Evolutionary conservation across 2,113 vertebrate species (phyloP), one percentile per base, ranked within the genome.

Genomic region (Notechis scutatus): DNA sequence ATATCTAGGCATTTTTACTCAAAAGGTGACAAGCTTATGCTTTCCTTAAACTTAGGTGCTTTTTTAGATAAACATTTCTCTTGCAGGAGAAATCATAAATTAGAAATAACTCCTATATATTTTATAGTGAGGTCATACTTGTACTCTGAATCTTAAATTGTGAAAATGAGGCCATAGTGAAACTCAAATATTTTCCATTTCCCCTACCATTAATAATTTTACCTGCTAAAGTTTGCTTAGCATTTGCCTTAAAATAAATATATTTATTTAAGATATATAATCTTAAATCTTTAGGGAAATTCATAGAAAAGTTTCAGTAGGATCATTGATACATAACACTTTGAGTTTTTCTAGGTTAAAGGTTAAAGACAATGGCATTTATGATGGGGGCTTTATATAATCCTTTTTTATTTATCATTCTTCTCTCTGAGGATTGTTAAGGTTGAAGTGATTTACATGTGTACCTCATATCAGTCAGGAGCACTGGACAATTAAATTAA

Each of bases 401-500:
- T 87, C 11, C 11, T 12, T 45, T 92, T 42, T 39, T 10, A 85
- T 92, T 87, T n/a, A 34, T 3, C 0, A 87, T 11, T 12, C 52
- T 56, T 15, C 59, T 81, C 14, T 69, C 15, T 12, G n/a, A n/a
- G 11, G 42, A 45, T 59, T 64, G 8, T 50, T 92, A 69, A 86
- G 42, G 14, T 64, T 29, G 12, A 88, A 0, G 1, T 26, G 8
- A 6, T 5, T 29, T 45, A 20, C 34, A 54, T 1, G 0, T 92
- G 45, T 69, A 15, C n/a, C 93, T 12, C 88, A 90, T 88, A 91
- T 52, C 89, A 95, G 91, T 54, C 42, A 61, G 20, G 42, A 39
- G 29, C 45, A 20, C 3, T 47, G 12, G 34, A 50, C 39, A 56
- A 24, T 12, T 26, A 42, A 91, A 39, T 87, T 85, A 69, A 88